phyloP scores from a whole-genome alignment of 2,797 vertebrate genomes.

The Luscinia luscinia region DNA sequence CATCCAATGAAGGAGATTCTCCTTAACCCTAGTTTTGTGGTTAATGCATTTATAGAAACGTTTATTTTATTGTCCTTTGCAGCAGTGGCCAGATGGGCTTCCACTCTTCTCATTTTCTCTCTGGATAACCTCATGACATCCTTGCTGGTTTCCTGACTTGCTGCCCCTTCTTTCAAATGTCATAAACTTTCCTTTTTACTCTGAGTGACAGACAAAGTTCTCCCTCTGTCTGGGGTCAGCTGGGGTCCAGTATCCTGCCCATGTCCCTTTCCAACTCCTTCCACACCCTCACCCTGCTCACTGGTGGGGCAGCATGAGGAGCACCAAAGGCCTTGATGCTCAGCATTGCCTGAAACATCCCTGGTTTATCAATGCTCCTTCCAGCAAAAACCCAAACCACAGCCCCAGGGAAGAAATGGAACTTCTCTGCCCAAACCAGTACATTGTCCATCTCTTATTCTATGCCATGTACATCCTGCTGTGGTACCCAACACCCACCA shows the following conservation, averaged over 20 bases:
- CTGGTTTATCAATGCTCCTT: not conserved
- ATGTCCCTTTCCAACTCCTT: not conserved
- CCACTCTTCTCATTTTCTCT: not conserved
- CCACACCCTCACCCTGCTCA: fast-evolving
- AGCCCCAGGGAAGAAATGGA: not conserved
- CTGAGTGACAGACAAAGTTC: not conserved
- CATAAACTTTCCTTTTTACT: not conserved
- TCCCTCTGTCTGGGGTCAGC: not conserved
- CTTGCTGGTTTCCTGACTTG: not conserved
- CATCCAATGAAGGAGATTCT: not conserved
- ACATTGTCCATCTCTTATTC: not conserved
- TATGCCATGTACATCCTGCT: not conserved
- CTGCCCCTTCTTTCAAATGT: not conserved
- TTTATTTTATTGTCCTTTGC: not conserved
- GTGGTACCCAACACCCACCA: not conserved
- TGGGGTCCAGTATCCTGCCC: not conserved
- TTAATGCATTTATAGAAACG: not conserved
- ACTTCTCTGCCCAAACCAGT: not conserved
- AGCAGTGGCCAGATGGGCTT: not conserved
- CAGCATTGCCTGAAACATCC: not conserved
- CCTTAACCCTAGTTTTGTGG: not conserved
- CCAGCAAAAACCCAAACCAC: not conserved
- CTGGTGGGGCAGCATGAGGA: not conserved
- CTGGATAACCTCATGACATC: not conserved
- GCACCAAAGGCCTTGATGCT: not conserved